phyloP scores from a whole-genome alignment of 2,113 vertebrate species.

The Nymphicus hollandicus region DNA sequence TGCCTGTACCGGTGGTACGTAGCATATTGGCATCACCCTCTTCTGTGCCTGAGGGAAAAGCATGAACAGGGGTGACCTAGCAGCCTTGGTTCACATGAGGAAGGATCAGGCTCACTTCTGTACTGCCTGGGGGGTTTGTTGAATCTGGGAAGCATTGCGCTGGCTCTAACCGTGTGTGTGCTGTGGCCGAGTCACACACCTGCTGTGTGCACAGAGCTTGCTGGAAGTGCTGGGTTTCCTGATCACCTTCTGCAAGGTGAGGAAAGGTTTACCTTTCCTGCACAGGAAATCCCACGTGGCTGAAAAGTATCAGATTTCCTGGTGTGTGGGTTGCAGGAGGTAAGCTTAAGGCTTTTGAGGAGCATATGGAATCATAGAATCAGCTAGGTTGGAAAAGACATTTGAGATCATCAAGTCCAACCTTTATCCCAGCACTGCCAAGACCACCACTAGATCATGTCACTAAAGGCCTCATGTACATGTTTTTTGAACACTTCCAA shows the following conservation, averaged over 20 bases:
- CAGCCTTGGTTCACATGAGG: fast-evolving
- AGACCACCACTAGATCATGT: not conserved
- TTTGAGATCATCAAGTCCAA: not conserved
- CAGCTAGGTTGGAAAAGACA: not conserved
- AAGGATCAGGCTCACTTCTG: not conserved
- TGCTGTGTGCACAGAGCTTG: not conserved
- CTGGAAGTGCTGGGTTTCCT: not conserved
- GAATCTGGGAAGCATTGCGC: fast-evolving
- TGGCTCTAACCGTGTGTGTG: not conserved
- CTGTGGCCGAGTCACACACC: fast-evolving
- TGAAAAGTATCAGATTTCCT: not conserved
- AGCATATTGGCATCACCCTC: not conserved
- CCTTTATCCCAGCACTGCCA: not conserved
- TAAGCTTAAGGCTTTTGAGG: not conserved
- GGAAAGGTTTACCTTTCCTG: fast-evolving
- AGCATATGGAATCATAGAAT: not conserved
- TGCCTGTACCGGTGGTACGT: not conserved
- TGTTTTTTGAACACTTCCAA: not conserved
- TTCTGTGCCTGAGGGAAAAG: not conserved
- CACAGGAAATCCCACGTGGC: fast-evolving
- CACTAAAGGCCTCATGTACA: not conserved
- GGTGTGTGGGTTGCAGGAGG: fast-evolving
- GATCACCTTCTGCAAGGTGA: not conserved
- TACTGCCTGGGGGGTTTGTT: not conserved
- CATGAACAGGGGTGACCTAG: too few relatives aligned